These are phyloP conservation scores for Spisula solida DNA, from an alignment of 2,888 invertebrate genomes.

Conservation along the genomic window DNA sequence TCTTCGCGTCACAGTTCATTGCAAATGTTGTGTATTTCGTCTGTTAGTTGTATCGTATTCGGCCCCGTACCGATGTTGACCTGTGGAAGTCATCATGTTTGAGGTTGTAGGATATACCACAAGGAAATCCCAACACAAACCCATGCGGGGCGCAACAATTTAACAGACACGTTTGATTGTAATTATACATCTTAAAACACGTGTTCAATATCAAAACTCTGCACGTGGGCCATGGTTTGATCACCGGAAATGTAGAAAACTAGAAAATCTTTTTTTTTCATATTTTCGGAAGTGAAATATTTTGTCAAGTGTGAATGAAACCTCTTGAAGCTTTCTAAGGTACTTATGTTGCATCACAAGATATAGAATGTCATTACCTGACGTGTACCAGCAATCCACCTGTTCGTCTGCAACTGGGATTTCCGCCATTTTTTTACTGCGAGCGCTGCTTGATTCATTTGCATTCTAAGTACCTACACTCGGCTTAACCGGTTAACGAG, in stretches of 20 bases:
- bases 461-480: neutral
- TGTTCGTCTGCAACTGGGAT: constrained; percentile 5
- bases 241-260: constrained; percentile 35
- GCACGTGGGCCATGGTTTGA: constrained; percentile 43
- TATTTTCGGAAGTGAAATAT: constrained; percentile 28
- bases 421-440: constrained; percentile 19
- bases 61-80: constrained; percentile 19
- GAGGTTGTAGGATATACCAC: neutral
- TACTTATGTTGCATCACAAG: neutral
- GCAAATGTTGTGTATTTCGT: constrained; percentile 32
- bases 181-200: constrained; percentile 42
- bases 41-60: constrained; percentile 34
- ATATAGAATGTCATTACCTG: constrained; percentile 27
- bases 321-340: neutral
- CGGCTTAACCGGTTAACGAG: neutral
- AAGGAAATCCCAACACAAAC: constrained; percentile 20
- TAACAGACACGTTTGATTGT: constrained; percentile 35
- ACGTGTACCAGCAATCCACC: neutral
- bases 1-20: constrained; percentile 30
- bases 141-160: constrained; percentile 43
- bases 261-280: too few relatives aligned
- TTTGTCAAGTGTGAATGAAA: constrained; percentile 36
- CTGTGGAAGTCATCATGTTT: constrained; percentile 32
- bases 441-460: neutral
- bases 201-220: constrained; percentile 55